These are phyloP conservation scores for Pammene fasciana DNA, from an alignment of 2,888 invertebrate species.

Conservation along the genomic window DNA sequence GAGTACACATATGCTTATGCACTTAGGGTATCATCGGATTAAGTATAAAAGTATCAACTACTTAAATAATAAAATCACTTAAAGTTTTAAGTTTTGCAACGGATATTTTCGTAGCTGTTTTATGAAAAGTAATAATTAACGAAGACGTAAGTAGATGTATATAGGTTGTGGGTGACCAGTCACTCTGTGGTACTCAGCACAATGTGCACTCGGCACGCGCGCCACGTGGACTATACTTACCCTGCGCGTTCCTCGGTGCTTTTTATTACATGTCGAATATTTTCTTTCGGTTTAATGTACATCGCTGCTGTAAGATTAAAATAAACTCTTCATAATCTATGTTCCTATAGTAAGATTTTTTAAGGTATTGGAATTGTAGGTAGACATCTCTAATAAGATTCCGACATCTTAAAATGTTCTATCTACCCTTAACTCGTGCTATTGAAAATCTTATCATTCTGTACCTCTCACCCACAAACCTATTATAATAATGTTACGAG, in stretches of 20 bases:
- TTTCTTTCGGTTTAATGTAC: background rate
- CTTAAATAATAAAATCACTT: too few relatives aligned
- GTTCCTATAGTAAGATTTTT: too few relatives aligned
- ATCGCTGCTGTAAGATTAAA: too few relatives aligned
- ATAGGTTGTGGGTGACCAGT: background rate
- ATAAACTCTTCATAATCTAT: too few relatives aligned
- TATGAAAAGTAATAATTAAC: background rate
- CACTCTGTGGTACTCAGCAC: background rate
- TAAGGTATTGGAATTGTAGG: too few relatives aligned
- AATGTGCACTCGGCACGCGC: background rate
- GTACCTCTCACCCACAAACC: background rate
- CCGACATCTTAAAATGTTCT: too few relatives aligned
- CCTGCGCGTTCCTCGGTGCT: background rate
- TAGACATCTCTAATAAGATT: too few relatives aligned
- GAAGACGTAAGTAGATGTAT: background rate
- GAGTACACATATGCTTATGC: too few relatives aligned
- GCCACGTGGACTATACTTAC: background rate
- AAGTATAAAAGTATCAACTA: too few relatives aligned
- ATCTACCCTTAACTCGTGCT: too few relatives aligned
- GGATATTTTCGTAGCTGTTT: background rate
- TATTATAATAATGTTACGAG: background rate
- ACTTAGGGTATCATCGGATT: too few relatives aligned
- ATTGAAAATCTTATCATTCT: background rate
- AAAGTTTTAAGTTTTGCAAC: background rate
- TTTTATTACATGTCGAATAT: background rate